Percentiles rank a stretch among this genome's conserved stretches.
Evolutionary conservation across 2,797 vertebrate genomes (phyloP).

Genomic region (Meda fulgida): DNA sequence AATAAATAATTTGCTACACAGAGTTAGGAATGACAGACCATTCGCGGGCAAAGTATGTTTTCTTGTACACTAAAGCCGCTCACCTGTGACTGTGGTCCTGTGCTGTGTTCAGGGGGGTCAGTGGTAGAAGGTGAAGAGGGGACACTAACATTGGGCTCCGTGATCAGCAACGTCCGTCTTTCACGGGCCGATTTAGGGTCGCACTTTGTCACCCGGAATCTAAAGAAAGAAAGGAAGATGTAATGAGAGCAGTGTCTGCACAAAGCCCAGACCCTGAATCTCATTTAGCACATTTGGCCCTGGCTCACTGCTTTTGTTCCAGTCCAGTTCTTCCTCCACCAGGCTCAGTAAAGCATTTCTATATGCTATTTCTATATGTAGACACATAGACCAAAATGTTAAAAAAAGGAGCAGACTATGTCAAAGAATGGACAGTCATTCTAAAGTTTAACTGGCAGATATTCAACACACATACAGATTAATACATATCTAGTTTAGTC

Average conservation of each 20-base stretch:
- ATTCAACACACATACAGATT: too few relatives aligned
- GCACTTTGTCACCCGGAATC: constrained; percentile 94
- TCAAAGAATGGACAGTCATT: too few relatives aligned
- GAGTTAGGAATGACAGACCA: neutral
- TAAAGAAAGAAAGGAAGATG: constrained; percentile 60
- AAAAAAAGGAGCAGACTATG: too few relatives aligned
- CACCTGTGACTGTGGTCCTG: constrained; percentile 72
- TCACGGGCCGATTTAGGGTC: constrained; percentile 84
- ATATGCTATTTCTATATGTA: too few relatives aligned
- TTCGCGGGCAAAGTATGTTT: neutral
- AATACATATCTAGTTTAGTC: too few relatives aligned
- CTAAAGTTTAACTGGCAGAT: too few relatives aligned
- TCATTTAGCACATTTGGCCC: neutral
- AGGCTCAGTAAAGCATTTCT: neutral
- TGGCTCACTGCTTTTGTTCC: too few relatives aligned
- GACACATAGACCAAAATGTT: too few relatives aligned
- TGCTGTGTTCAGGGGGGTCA: constrained; percentile 67
- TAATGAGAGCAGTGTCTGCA: neutral
- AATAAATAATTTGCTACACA: neutral
- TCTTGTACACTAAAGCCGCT: constrained; percentile 8
- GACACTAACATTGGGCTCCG: constrained; percentile 79
- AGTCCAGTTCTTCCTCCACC: neutral
- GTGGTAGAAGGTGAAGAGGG: constrained; percentile 70
- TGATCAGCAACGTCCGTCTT: constrained; percentile 80
- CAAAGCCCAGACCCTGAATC: neutral